Evolutionary conservation across 2,797 vertebrate genomes (phyloP), one percentile per base, ranked within the genome.

Genomic region (Pangasius djambal): DNA sequence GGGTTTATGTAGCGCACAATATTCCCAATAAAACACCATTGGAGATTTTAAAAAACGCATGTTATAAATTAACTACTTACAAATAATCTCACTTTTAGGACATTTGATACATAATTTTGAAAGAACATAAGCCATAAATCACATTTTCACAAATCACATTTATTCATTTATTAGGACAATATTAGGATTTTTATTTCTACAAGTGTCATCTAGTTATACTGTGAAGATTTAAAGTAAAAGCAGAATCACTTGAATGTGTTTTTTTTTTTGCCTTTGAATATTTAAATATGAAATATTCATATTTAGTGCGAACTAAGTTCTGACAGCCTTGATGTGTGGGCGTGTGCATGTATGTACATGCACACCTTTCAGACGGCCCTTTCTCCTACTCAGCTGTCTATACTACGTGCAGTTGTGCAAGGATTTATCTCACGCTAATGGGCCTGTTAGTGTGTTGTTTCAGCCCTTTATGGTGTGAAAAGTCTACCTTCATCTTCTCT

Each of bases 311-410:
- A 83, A 20, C 10, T n/a, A 6, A 65, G 1, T 16, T n/a, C 25
- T 48, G 22, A 7, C 34, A 44, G 57, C 37, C 25, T 37, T 48
- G 40, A n/a, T 83, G 61, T 34, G 83, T 72, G 31, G 67, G 65
- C 12, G 31, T 65, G n/a, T 88, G 81, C 55, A 10, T 77, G 81
- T 74, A 69, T 28, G 63, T 10, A 85, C 65, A 72, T 37, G 65
- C 15, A 70, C 31, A 70, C 3, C 20, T 57, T 83, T 70, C 15
- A 78, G 34, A 44, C 25, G 10, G 57, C n/a, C 57, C 15, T 55
- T 65, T 52, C 57, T 28, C 31, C 82, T 40, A 72, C 22, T 75
- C 72, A 69, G 34, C 28, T 16, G 2, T 40, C 65, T 44, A 16
- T 48, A 79, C 9, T 48, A 20, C 1, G 16, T 74, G 57, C 3